Conservation (phyloP, 2,888 invertebrate genomes). For the Ophioninae sp. region DNA sequence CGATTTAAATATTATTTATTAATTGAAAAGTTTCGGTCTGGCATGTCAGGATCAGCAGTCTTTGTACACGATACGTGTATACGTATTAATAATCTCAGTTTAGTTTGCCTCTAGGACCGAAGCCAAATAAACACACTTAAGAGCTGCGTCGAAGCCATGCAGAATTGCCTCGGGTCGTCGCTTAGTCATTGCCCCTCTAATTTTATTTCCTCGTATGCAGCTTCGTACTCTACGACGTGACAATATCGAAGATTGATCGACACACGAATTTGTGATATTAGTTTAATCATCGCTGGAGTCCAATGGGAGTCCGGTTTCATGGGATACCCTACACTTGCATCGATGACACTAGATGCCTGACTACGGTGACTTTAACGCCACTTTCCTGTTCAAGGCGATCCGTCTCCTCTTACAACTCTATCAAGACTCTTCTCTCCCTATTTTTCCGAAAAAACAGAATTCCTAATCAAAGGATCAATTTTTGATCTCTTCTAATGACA, state of each 20-base stretch:
- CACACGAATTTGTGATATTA: slow-evolving; percentile 18
- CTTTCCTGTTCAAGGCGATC: slow-evolving; percentile 8
- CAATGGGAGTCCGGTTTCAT: slow-evolving; percentile 9
- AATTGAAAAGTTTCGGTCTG: not conserved
- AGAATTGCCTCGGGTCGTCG: slow-evolving; percentile 67
- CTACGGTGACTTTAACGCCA: slow-evolving; percentile 57
- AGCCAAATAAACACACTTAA: slow-evolving; percentile 74
- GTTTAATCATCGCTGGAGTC: slow-evolving; percentile 9
- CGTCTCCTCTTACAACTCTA: not conserved
- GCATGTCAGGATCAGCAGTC: slow-evolving; percentile 8
- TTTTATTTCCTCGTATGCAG: slow-evolving; percentile 60
- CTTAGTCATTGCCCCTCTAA: slow-evolving; percentile 72
- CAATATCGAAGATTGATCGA: slow-evolving; percentile 31
- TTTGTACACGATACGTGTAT: slow-evolving; percentile 17
- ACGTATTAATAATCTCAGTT: slow-evolving; percentile 10
- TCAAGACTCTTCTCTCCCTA: not conserved
- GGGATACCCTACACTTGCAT: not conserved
- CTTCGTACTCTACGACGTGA: slow-evolving; percentile 11
- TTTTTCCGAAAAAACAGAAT: not conserved
- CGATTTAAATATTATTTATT: not conserved
- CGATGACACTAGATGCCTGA: not conserved
- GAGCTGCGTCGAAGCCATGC: slow-evolving; percentile 45
- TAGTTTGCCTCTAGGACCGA: slow-evolving; percentile 62
- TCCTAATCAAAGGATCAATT: not conserved
- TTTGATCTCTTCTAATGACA: not conserved